These are phyloP conservation scores for Troides aeacus DNA, from an alignment of 2,888 invertebrate species.

Conservation along the genomic window DNA sequence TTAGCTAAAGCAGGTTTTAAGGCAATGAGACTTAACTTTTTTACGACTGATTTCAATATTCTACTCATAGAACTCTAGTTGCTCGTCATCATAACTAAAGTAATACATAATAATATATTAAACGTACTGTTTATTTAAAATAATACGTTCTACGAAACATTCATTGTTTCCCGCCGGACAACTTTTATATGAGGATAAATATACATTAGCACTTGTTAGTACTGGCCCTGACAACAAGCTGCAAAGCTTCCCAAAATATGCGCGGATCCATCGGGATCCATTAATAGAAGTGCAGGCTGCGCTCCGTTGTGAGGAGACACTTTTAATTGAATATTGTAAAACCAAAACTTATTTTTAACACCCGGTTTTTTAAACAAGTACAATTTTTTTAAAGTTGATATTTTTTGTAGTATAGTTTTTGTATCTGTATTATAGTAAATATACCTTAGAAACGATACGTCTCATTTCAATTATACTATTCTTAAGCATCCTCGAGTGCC, in stretches of 20 bases:
- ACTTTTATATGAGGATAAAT: constrained; percentile 1
- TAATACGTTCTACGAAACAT: not conserved
- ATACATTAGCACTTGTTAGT: constrained; percentile 4
- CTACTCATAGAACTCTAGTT: not conserved
- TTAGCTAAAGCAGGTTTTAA: too few relatives aligned
- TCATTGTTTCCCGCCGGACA: not conserved
- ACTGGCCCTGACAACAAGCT: not conserved
- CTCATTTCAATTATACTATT: too few relatives aligned
- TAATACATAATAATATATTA: not conserved
- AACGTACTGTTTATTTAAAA: not conserved
- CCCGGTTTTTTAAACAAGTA: not conserved
- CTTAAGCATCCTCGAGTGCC: too few relatives aligned
- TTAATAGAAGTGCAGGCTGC: constrained; percentile 26
- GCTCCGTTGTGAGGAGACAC: not conserved
- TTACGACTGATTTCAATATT: too few relatives aligned
- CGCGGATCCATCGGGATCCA: constrained; percentile 18
- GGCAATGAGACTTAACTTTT: too few relatives aligned
- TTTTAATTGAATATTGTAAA: constrained; percentile 9
- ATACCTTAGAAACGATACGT: too few relatives aligned
- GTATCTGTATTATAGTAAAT: too few relatives aligned
- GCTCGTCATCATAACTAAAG: not conserved
- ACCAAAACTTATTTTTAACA: constrained; percentile 5
- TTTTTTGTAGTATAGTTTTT: too few relatives aligned
- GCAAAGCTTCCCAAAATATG: constrained; percentile 8
- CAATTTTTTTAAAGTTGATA: not conserved